phyloP scores from a whole-genome alignment of 1,140 invertebrate genomes.

The Neocloeon triangulifer region DNA sequence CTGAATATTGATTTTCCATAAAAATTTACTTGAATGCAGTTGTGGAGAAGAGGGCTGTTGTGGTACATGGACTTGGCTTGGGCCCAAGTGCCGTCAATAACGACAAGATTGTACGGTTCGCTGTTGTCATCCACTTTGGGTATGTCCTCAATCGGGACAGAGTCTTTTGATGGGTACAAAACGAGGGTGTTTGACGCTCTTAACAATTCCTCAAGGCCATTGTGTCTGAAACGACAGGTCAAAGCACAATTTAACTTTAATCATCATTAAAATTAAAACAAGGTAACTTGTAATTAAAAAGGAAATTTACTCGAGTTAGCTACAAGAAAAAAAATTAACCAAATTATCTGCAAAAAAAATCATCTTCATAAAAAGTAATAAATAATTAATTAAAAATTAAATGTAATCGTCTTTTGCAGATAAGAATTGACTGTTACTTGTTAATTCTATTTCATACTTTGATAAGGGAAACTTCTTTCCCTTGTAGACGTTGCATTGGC shows the following conservation, averaged over 20 bases:
- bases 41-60: constrained; percentile 17
- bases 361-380: neutral
- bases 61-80: constrained; percentile 50
- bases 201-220: constrained; percentile 40
- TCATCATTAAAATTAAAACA: constrained; percentile 1
- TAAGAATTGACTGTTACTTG: neutral
- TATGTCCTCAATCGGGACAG: constrained; percentile 33
- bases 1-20: no score
- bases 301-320: no score
- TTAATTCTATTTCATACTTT: constrained; percentile 17
- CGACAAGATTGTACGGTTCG: constrained; percentile 47
- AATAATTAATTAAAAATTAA: neutral
- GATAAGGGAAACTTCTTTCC: constrained; percentile 58
- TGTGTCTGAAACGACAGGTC: constrained; percentile 25
- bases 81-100: constrained; percentile 86
- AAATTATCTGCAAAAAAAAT: no score
- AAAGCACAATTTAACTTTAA: constrained; percentile 4
- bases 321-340: no score
- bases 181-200: constrained; percentile 45
- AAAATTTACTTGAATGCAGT: constrained; percentile 18
- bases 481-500: constrained; percentile 54
- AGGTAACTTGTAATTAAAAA: no score
- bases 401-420: constrained; percentile 1
- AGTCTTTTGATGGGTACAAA: constrained; percentile 56
- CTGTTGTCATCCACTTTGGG: constrained; percentile 11